Percentiles rank a stretch among this genome's conserved stretches.
Conservation (phyloP, 2,888 invertebrate genomes). For the Drosophila acutilabella region DNA sequence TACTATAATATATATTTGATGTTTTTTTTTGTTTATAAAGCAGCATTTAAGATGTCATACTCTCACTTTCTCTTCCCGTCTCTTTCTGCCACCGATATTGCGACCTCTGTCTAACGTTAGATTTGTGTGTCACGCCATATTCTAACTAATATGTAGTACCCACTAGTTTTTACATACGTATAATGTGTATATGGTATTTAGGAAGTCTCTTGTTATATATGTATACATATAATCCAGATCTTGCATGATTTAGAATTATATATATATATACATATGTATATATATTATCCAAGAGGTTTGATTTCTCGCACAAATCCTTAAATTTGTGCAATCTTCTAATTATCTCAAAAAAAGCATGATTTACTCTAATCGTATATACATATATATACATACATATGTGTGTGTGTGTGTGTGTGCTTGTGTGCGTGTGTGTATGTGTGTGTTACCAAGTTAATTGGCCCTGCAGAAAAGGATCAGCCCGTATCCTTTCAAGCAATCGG, state of each 20-base stretch:
- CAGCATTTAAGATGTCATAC: slow-evolving; percentile 22
- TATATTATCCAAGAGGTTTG: slow-evolving; percentile 28
- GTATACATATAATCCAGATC: slow-evolving; percentile 29
- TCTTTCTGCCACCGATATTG: neutral
- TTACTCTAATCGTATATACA: slow-evolving; percentile 61
- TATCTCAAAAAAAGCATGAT: slow-evolving; percentile 53
- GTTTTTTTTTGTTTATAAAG: slow-evolving; percentile 22
- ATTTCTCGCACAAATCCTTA: slow-evolving; percentile 20
- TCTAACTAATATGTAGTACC: slow-evolving; percentile 50
- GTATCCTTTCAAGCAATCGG: slow-evolving; percentile 16
- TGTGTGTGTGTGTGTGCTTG: slow-evolving; percentile 15
- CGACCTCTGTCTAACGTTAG: neutral
- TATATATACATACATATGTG: slow-evolving; percentile 57
- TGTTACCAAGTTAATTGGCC: slow-evolving; percentile 41
- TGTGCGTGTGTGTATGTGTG: slow-evolving; percentile 8
- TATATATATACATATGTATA: slow-evolving; percentile 14
- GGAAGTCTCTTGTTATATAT: slow-evolving; percentile 46
- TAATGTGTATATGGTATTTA: slow-evolving; percentile 36
- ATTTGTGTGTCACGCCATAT: slow-evolving; percentile 52
- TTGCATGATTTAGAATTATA: slow-evolving; percentile 4
- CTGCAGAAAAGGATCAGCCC: slow-evolving; percentile 32
- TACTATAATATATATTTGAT: slow-evolving; percentile 14
- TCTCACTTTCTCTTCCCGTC: neutral
- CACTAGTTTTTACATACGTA: slow-evolving; percentile 40
- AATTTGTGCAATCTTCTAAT: slow-evolving; percentile 16